Evolutionary conservation across 1,140 invertebrate species (phyloP).

Genomic region (Lepidurus arcticus): DNA sequence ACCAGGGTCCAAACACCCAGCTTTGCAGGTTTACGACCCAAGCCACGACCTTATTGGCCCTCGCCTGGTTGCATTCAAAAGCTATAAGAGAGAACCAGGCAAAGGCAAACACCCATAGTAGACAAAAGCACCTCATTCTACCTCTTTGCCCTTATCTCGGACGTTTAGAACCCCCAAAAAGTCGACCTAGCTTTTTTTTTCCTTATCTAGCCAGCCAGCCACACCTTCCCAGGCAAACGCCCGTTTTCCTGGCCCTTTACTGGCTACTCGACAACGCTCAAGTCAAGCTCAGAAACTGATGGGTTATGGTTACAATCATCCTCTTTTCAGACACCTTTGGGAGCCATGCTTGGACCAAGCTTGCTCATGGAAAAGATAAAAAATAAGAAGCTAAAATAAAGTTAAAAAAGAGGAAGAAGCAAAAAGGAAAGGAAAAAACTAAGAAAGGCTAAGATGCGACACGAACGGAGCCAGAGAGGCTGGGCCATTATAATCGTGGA

Average conservation of each 20-base stretch:
- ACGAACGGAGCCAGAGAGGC: not conserved
- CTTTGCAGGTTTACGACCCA: conserved; percentile 13
- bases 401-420: not conserved
- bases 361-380: not conserved
- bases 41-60: not conserved
- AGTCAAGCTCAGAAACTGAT: conserved; percentile 1
- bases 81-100: conserved; percentile 6
- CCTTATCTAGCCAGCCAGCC: conserved; percentile 13
- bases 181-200: not conserved
- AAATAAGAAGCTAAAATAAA: not conserved
- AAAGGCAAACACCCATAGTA: not conserved
- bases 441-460: not conserved
- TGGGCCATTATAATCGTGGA: conserved; percentile 2
- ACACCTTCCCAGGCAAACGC: not conserved
- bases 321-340: not conserved
- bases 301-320: conserved; percentile 13
- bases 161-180: not conserved
- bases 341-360: not conserved
- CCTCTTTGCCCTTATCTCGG: conserved; percentile 12
- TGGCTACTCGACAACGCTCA: not conserved
- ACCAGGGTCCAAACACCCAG: not conserved
- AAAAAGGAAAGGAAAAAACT: not conserved
- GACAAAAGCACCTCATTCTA: conserved; percentile 18
- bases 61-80: conserved; percentile 10
- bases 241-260: not conserved